Conservation (phyloP, 1,140 invertebrate genomes). For the Euschistus heros region DNA sequence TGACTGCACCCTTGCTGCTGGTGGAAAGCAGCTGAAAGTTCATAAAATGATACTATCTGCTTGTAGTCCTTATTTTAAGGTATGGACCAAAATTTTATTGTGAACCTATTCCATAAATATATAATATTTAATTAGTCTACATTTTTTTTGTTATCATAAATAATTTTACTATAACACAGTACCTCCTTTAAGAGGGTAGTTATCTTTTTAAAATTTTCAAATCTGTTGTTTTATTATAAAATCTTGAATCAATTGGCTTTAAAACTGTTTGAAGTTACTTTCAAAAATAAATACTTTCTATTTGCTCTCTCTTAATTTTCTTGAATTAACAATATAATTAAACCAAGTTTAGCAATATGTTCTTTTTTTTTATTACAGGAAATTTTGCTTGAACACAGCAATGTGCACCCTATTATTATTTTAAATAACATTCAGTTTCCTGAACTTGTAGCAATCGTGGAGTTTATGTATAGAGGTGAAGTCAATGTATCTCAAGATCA, state of each 20-base stretch:
- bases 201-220: too few species aligned
- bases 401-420: conserved; percentile 61
- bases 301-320: too few species aligned
- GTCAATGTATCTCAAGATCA: conserved; percentile 76
- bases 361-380: conserved; percentile 24
- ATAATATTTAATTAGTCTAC: too few species aligned
- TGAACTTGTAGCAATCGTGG: conserved; percentile 63
- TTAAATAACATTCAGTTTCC: conserved; percentile 68
- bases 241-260: too few species aligned
- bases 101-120: too few species aligned
- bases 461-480: conserved; percentile 80
- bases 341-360: neutral
- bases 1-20: conserved; percentile 43
- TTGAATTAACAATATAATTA: neutral
- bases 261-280: too few species aligned
- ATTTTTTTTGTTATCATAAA: too few species aligned
- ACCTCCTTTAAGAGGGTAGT: too few species aligned
- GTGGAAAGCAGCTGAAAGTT: conserved; percentile 41
- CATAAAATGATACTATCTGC: conserved; percentile 43
- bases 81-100: conserved; percentile 21
- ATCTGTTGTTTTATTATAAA: too few species aligned
- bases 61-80: conserved; percentile 44
- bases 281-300: too few species aligned
- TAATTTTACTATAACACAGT: too few species aligned
- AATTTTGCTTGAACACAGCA: conserved; percentile 39